phyloP scores from a whole-genome alignment of 2,797 vertebrate genomes.

The Notolabrus celidotus region DNA sequence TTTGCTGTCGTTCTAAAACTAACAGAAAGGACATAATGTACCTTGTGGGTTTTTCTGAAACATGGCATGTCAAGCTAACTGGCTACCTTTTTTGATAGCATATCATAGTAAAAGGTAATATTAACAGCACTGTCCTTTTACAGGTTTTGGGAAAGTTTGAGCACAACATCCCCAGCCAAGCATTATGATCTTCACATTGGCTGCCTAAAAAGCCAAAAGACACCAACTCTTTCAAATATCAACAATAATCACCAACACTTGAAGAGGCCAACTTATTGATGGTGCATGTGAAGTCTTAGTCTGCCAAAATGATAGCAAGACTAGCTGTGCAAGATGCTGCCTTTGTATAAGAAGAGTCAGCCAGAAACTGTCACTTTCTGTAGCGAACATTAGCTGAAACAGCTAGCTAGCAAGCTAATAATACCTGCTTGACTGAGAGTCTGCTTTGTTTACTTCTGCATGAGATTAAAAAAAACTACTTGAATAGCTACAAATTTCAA shows the following conservation, averaged over 20 bases:
- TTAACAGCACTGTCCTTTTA: not conserved
- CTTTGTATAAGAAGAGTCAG: no score
- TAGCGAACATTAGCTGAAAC: not conserved
- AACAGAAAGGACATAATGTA: no score
- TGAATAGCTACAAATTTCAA: not conserved
- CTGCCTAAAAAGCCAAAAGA: not conserved
- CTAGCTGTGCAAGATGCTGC: no score
- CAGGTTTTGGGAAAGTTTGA: not conserved
- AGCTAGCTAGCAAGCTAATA: not conserved
- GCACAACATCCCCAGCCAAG: not conserved
- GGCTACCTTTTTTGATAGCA: not conserved
- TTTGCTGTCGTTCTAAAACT: no score
- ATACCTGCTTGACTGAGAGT: conserved; percentile 2
- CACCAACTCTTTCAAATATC: not conserved
- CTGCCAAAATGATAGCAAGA: no score
- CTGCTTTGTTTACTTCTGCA: not conserved
- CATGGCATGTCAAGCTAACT: no score
- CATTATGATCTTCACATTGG: no score
- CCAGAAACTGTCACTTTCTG: not conserved
- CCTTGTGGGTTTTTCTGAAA: no score
- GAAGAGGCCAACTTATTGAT: no score
- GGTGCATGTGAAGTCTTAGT: no score
- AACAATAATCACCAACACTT: no score
- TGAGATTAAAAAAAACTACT: no score
- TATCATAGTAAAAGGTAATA: not conserved